Evolutionary conservation across 2,888 invertebrate genomes (phyloP).

Genomic region (Agelastica alni): DNA sequence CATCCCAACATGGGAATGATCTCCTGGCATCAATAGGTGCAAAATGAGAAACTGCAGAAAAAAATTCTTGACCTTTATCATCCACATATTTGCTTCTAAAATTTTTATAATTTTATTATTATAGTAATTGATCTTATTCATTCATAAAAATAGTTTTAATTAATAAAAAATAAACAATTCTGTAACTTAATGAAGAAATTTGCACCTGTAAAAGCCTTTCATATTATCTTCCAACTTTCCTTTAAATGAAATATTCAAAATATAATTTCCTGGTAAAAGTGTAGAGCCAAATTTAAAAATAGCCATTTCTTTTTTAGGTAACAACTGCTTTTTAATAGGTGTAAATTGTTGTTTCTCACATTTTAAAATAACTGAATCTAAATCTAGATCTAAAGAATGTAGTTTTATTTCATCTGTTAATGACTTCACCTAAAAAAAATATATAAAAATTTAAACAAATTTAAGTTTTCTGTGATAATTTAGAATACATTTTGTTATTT

Average conservation of each 20-base stretch:
- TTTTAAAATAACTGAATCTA: constrained; percentile 64
- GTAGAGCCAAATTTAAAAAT: constrained; percentile 66
- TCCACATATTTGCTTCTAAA: constrained; percentile 74
- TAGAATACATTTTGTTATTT: neutral
- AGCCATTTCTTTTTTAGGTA: constrained; percentile 68
- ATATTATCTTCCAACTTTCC: constrained; percentile 90
- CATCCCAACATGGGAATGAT: constrained; percentile 98
- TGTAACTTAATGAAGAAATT: neutral
- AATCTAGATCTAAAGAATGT: constrained; percentile 76
- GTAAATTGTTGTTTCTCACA: constrained; percentile 54
- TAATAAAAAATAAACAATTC: too few species aligned
- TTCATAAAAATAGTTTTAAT: too few species aligned
- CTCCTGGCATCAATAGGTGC: constrained; percentile 85
- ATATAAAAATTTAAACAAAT: neutral
- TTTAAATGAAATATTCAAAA: constrained; percentile 71
- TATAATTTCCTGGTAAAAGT: constrained; percentile 62
- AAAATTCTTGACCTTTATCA: constrained; percentile 73
- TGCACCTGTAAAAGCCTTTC: constrained; percentile 70
- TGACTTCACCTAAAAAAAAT: constrained; percentile 15
- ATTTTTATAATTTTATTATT: too few species aligned
- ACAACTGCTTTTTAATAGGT: constrained; percentile 52
- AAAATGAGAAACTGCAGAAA: constrained; percentile 90
- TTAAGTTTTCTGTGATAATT: neutral
- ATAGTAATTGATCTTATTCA: too few species aligned
- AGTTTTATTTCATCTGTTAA: constrained; percentile 71